A percentile compares a stretch with the other conserved stretches of the same genome.
phyloP scores from a whole-genome alignment of 2,113 vertebrate species.

The Vidua chalybeata region DNA sequence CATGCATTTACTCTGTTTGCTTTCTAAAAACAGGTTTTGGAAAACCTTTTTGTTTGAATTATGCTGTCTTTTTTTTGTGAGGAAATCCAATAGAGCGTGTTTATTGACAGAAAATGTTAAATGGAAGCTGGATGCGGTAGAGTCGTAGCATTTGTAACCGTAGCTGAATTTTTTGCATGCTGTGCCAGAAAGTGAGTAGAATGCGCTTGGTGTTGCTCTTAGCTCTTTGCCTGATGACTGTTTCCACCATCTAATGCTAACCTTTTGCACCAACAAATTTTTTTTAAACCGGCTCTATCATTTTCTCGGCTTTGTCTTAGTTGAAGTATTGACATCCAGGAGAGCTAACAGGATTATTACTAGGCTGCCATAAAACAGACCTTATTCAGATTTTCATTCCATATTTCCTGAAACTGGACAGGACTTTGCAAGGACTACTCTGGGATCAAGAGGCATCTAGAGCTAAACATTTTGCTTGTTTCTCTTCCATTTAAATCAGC shows the following conservation, averaged over 20 bases:
- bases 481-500: slow-evolving; percentile 24
- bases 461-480: neutral
- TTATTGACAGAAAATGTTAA: slow-evolving; percentile 67
- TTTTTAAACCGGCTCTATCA: neutral
- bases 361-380: slow-evolving; percentile 65
- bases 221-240: slow-evolving; percentile 71
- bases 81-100: slow-evolving; percentile 56
- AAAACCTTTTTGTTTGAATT: slow-evolving; percentile 39
- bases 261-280: neutral
- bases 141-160: slow-evolving; percentile 30
- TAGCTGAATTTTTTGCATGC: slow-evolving; percentile 74
- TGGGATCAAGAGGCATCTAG: slow-evolving; percentile 62
- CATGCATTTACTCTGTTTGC: slow-evolving; percentile 58
- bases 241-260: neutral
- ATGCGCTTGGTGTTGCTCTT: slow-evolving; percentile 69
- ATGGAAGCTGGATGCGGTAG: slow-evolving; percentile 40
- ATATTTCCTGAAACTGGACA: slow-evolving; percentile 3
- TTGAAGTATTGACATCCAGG: slow-evolving; percentile 30
- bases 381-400: slow-evolving; percentile 76
- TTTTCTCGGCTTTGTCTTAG: neutral
- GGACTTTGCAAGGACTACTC: slow-evolving; percentile 71
- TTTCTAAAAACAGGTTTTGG: slow-evolving; percentile 53
- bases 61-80: slow-evolving; percentile 35
- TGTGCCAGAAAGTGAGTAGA: slow-evolving; percentile 62
- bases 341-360: slow-evolving; percentile 72